These are phyloP conservation scores for Nymphicus hollandicus DNA, from an alignment of 2,113 vertebrate genomes.

Conservation along the genomic window DNA sequence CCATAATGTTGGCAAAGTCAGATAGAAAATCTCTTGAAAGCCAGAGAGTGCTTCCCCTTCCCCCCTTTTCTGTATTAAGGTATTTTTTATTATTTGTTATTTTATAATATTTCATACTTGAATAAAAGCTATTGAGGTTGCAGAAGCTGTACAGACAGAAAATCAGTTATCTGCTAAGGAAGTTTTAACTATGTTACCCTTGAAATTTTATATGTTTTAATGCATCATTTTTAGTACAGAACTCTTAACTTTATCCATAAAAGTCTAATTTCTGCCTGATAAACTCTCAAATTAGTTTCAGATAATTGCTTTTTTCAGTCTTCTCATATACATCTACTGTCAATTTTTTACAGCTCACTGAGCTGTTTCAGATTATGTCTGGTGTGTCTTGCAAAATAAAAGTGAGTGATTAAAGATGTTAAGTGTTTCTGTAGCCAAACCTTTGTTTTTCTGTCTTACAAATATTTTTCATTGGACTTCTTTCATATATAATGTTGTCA, in stretches of 20 bases:
- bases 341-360: conserved; percentile 58
- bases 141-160: neutral
- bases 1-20: neutral
- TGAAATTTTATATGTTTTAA: conserved; percentile 28
- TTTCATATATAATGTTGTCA: neutral
- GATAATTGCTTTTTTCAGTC: conserved; percentile 58
- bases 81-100: neutral
- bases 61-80: neutral
- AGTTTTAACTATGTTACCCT: neutral
- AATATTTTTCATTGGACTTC: neutral
- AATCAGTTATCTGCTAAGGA: neutral
- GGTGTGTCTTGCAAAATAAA: conserved; percentile 45
- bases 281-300: conserved; percentile 64
- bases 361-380: conserved; percentile 56
- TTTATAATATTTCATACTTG: neutral
- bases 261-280: conserved; percentile 62
- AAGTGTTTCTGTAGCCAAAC: neutral
- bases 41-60: fast-evolving
- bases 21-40: neutral
- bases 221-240: conserved; percentile 26
- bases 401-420: conserved; percentile 34
- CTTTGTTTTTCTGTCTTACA: neutral
- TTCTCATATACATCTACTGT: conserved; percentile 46
- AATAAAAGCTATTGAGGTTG: neutral
- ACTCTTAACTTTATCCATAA: conserved; percentile 2